These are phyloP conservation scores for Drosophila demipolita DNA, from an alignment of 2,888 invertebrate genomes.

Conservation along the genomic window DNA sequence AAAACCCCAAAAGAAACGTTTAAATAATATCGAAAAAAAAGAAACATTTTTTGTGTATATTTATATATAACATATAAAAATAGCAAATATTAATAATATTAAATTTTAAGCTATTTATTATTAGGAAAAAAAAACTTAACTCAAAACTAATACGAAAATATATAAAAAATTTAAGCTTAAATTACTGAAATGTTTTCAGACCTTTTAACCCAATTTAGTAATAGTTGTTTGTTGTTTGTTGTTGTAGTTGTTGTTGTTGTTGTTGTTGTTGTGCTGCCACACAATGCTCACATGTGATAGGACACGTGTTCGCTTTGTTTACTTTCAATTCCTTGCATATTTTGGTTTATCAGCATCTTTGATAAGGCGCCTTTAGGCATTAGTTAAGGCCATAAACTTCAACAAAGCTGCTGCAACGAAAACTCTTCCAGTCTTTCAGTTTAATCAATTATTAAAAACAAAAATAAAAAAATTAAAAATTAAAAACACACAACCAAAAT, in stretches of 20 bases:
- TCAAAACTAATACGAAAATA: neutral
- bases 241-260: neutral
- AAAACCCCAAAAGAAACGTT: neutral
- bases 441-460: conserved; percentile 40
- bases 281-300: neutral
- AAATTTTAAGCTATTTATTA: neutral
- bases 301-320: neutral
- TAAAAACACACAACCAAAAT: neutral
- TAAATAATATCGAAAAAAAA: neutral
- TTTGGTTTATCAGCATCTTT: conserved; percentile 9
- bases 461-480: neutral
- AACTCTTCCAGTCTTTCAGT: conserved; percentile 6
- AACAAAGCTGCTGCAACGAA: conserved; percentile 8
- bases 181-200: neutral
- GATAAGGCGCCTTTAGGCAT: conserved; percentile 16
- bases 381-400: conserved; percentile 32
- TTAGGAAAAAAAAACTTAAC: neutral
- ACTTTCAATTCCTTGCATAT: neutral
- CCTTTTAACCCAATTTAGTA: conserved; percentile 1
- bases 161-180: neutral
- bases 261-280: neutral
- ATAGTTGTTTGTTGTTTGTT: neutral
- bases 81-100: neutral
- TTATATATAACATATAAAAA: neutral
- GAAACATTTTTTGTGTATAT: neutral